phyloP scores from a whole-genome alignment of 1,140 invertebrate species.

The Brachionus angularis region DNA sequence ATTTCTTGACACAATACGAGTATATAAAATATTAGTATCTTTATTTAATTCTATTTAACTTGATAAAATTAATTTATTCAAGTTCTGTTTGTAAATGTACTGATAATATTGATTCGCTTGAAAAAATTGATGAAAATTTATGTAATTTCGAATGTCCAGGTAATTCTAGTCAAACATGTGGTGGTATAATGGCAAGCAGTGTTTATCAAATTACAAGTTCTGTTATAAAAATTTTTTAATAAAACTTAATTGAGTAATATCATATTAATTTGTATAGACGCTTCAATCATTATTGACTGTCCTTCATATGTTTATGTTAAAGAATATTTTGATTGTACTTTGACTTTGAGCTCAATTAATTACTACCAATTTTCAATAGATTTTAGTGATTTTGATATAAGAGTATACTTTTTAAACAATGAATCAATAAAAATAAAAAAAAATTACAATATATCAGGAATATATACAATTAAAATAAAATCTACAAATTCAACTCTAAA shows the following conservation, averaged over 20 bases:
- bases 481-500: no score
- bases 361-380: neutral
- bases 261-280: neutral
- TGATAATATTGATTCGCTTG: neutral
- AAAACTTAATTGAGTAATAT: neutral
- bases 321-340: neutral
- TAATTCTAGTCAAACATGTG: conserved; percentile 13
- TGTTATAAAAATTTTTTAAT: neutral
- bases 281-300: neutral
- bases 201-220: conserved; percentile 1
- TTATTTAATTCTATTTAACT: neutral
- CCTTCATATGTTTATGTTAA: neutral
- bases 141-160: neutral
- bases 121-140: neutral
- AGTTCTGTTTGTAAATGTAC: neutral
- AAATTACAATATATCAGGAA: neutral
- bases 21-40: no score
- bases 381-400: neutral
- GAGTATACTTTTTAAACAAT: neutral
- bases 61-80: no score
- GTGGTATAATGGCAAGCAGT: neutral
- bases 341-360: neutral
- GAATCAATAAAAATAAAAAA: neutral
- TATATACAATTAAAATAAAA: neutral
- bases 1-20: neutral